phyloP scores from a whole-genome alignment of 2,797 vertebrate genomes.

The Enteromius mattozi region DNA sequence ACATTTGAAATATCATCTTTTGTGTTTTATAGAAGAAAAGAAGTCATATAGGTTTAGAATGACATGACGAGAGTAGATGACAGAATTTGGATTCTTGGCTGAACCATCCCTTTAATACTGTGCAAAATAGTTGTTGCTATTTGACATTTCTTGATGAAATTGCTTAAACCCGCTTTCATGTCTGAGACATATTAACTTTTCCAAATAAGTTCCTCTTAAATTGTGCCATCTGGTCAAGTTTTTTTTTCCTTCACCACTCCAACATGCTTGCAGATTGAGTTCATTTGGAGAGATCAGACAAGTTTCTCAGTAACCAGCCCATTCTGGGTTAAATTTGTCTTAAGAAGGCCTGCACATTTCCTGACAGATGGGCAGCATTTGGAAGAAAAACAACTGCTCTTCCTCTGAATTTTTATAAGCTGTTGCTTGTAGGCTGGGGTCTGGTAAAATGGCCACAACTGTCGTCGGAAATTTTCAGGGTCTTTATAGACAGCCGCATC shows the following conservation, averaged over 20 bases:
- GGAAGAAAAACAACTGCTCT: constrained; percentile 45
- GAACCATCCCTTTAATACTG: background rate
- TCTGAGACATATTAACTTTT: constrained; percentile 32
- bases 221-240: constrained; percentile 57
- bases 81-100: background rate
- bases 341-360: constrained; percentile 45
- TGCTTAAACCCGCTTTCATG: constrained; percentile 13
- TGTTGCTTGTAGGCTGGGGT: constrained; percentile 19
- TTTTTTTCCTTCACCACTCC: constrained; percentile 14
- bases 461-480: constrained; percentile 20
- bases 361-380: constrained; percentile 49
- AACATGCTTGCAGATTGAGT: constrained; percentile 48
- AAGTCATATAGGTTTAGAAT: background rate
- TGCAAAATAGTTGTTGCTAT: background rate
- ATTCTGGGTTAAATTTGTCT: constrained; percentile 53
- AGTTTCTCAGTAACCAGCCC: constrained; percentile 42
- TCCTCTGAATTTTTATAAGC: constrained; percentile 41
- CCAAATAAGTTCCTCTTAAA: constrained; percentile 38
- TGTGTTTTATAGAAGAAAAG: background rate
- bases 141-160: constrained; percentile 19
- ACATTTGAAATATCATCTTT: background rate
- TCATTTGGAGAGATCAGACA: constrained; percentile 47
- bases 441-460: constrained; percentile 6
- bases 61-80: background rate
- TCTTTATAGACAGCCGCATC: background rate